phyloP scores from a whole-genome alignment of 2,113 vertebrate species.

The Heterocephalus glaber region DNA sequence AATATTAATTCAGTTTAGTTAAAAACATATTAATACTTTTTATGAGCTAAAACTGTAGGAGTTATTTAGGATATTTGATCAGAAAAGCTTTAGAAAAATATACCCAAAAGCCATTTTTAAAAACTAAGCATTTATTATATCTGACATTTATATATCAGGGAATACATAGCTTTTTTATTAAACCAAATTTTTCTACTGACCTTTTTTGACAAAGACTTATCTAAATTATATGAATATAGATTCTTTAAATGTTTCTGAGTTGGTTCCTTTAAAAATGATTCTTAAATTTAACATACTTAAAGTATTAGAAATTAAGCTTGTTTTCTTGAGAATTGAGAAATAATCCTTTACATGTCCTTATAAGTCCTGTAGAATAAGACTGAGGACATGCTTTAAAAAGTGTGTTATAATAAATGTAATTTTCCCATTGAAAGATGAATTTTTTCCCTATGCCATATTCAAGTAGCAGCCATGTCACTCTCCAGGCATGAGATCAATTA shows the following conservation, averaged over 20 bases:
- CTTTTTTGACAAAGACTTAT: not conserved
- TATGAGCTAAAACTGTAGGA: not conserved
- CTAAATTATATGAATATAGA: not conserved
- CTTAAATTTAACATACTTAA: not conserved
- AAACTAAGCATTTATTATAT: not conserved
- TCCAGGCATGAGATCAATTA: not conserved
- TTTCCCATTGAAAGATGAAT: not conserved
- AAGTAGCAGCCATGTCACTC: not conserved
- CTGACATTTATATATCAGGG: not conserved
- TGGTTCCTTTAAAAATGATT: not conserved
- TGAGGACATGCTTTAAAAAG: not conserved
- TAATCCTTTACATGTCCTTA: not conserved
- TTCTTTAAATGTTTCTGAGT: not conserved
- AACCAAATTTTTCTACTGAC: not conserved
- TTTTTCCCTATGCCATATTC: not conserved
- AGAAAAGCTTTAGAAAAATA: not conserved
- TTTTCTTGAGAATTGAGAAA: not conserved
- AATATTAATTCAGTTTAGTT: slow-evolving; percentile 21
- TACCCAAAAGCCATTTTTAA: not conserved
- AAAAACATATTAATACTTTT: not conserved
- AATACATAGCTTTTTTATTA: not conserved
- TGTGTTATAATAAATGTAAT: not conserved
- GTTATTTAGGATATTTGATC: not conserved
- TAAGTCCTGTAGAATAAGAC: not conserved
- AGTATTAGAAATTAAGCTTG: not conserved